A percentile compares a stretch with the other conserved stretches of the same genome.
Evolutionary conservation across 37 sponge, comb jelly and placozoan genomes (phyloP).

Genomic region (Spongilla lacustris): DNA sequence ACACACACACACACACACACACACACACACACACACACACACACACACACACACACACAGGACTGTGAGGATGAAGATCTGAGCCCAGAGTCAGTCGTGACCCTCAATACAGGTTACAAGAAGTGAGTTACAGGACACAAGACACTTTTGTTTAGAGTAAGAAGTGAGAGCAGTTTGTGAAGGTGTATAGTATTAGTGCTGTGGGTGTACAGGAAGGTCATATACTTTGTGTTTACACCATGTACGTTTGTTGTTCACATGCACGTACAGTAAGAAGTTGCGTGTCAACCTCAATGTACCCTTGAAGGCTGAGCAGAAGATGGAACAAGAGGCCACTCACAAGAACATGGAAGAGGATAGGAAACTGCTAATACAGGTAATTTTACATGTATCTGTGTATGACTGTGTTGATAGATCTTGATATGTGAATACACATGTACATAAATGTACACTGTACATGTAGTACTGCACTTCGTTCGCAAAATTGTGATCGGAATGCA

Average conservation of each 20-base stretch:
- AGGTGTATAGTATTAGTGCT: no score
- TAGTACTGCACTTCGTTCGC: no score
- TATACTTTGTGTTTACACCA: background rate
- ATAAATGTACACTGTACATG: no score
- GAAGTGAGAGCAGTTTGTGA: background rate
- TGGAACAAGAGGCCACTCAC: constrained; percentile 95
- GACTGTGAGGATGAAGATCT: constrained; percentile 69
- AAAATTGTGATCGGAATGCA: no score
- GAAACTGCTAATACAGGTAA: constrained; percentile 96
- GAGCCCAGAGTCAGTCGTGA: constrained; percentile 36
- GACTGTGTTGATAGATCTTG: no score
- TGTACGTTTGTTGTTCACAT: no score
- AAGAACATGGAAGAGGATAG: constrained; percentile 97
- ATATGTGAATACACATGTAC: no score
- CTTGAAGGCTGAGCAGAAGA: constrained; percentile 87
- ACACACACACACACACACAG: constrained; percentile 27
- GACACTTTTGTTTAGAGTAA: no score
- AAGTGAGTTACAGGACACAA: constrained; percentile 60
- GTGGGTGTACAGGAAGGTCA: no score
- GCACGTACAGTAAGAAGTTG: constrained; percentile 82
- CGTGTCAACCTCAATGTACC: constrained; percentile 97
- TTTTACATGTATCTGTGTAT: background rate
- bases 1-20: no score
- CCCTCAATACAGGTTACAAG: constrained; percentile 70
- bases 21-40: background rate